These are phyloP conservation scores for Callithrix jacchus DNA, from an alignment of 2,113 vertebrate species.

Conservation along the genomic window DNA sequence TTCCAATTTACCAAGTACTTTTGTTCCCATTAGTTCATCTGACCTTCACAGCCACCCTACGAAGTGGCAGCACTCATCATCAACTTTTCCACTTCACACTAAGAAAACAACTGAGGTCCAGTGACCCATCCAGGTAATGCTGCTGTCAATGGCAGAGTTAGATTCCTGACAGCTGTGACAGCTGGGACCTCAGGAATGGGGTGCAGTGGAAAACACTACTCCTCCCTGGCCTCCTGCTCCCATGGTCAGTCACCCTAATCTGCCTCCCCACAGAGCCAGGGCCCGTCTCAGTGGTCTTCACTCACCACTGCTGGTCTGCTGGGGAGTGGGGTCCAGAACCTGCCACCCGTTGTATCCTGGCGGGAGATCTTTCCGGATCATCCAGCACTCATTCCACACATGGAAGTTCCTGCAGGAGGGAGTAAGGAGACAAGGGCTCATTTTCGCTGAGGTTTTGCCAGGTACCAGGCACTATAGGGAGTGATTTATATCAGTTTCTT, in stretches of 20 bases:
- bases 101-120: neutral
- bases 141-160: neutral
- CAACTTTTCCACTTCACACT: neutral
- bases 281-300: neutral
- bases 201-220: neutral
- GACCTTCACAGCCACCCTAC: neutral
- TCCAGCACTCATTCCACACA: constrained; percentile 92
- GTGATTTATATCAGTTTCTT: neutral
- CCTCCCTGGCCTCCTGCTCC: neutral
- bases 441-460: neutral
- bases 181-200: neutral
- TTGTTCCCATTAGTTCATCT: neutral
- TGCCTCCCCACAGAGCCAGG: neutral
- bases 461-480: neutral
- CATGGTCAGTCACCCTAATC: fast-evolving
- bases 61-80: neutral
- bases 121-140: neutral
- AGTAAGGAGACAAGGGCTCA: neutral
- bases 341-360: constrained; percentile 90
- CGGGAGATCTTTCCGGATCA: constrained; percentile 88
- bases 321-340: constrained; percentile 91
- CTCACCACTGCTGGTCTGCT: constrained; percentile 90
- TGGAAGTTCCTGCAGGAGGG: constrained; percentile 89
- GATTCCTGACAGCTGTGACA: neutral
- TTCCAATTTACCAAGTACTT: neutral